phyloP scores from a whole-genome alignment of 2,797 vertebrate species.

The Heterohyrax brucei region DNA sequence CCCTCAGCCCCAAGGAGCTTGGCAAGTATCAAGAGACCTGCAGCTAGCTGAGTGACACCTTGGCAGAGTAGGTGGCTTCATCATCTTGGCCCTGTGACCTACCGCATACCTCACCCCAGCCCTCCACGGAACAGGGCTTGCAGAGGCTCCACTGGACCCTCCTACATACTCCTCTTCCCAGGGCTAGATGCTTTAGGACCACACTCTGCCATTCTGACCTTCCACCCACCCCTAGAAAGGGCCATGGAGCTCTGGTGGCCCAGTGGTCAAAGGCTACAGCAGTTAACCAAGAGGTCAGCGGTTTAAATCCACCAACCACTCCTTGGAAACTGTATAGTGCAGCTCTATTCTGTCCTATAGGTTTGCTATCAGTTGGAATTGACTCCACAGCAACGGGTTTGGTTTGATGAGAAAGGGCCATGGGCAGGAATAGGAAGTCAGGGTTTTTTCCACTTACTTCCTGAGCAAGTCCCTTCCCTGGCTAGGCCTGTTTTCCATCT shows the following conservation, averaged over 20 bases:
- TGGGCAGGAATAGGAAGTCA: background rate
- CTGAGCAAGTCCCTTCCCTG: constrained; percentile 26
- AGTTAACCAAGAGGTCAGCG: too few species aligned
- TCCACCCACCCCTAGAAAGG: background rate
- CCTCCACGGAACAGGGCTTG: background rate
- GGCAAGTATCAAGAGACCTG: background rate
- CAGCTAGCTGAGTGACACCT: background rate
- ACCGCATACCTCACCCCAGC: background rate
- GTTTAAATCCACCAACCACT: too few species aligned
- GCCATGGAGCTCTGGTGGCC: too few species aligned
- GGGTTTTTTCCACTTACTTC: background rate
- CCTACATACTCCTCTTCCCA: background rate
- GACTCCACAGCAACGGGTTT: too few species aligned
- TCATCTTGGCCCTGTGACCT: background rate
- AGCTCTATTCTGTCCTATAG: background rate
- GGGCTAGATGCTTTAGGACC: background rate
- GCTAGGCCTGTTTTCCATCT: background rate
- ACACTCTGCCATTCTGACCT: background rate
- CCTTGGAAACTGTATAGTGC: background rate
- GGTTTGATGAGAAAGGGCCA: background rate
- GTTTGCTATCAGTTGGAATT: background rate
- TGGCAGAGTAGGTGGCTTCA: background rate
- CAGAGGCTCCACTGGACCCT: background rate
- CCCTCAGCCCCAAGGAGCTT: background rate
- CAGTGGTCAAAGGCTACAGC: too few species aligned